phyloP scores from a whole-genome alignment of 30 jellyfish, hydroid and myxozoan genomes.

The Aurelia sp. region DNA sequence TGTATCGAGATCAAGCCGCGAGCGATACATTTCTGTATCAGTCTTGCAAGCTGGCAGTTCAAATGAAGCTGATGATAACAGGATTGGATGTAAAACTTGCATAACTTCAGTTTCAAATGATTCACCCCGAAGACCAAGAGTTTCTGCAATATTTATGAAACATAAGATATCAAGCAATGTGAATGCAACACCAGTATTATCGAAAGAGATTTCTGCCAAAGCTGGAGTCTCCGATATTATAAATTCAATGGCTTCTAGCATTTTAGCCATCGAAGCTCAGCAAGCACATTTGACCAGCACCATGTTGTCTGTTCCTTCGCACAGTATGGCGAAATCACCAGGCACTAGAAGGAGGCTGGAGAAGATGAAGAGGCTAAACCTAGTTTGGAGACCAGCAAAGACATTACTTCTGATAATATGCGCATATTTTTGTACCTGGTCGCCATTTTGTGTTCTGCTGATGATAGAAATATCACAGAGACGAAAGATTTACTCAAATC shows the following conservation, averaged over 20 bases:
- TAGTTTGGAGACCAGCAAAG: conserved; percentile 42
- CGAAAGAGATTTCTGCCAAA: not conserved
- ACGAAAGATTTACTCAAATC: conserved; percentile 9
- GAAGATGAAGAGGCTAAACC: not conserved
- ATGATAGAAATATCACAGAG: conserved; percentile 35
- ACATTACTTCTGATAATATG: conserved; percentile 45
- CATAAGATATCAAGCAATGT: not conserved
- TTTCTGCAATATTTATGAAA: no score
- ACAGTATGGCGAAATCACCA: not conserved
- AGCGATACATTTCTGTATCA: not conserved
- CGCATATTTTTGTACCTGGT: conserved; percentile 58
- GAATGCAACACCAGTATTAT: not conserved
- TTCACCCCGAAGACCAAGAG: not conserved
- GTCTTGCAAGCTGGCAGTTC: not conserved
- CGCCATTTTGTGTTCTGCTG: conserved; percentile 70
- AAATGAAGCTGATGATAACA: not conserved
- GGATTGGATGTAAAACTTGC: not conserved
- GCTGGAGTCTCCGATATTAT: not conserved
- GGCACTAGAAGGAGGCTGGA: not conserved
- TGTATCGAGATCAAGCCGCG: not conserved
- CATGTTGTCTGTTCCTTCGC: not conserved
- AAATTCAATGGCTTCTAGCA: not conserved
- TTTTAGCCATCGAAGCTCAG: not conserved
- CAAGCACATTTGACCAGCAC: not conserved
- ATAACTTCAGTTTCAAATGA: not conserved